These are phyloP conservation scores for Plodia interpunctella DNA, from an alignment of 1,140 invertebrate species.

Conservation along the genomic window DNA sequence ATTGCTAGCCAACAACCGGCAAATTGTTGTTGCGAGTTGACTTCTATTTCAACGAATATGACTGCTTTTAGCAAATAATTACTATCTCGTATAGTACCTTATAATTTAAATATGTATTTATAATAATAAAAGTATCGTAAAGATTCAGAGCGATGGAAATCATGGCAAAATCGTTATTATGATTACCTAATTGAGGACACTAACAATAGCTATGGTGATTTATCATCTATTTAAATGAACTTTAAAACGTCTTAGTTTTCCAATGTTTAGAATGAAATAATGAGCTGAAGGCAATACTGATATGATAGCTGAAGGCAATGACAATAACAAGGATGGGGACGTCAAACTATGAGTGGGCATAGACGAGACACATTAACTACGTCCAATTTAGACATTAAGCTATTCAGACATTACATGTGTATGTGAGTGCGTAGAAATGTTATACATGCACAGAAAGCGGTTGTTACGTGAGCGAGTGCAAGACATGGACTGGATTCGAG, in stretches of 20 bases:
- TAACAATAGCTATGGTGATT: too few species aligned
- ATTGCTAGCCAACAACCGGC: constrained; percentile 56
- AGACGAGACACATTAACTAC: not conserved
- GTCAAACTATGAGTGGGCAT: not conserved
- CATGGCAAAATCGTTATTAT: too few species aligned
- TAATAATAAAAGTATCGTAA: too few species aligned
- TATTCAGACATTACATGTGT: not conserved
- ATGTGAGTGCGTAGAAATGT: constrained; percentile 26
- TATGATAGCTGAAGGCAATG: too few species aligned
- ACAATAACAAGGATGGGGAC: not conserved
- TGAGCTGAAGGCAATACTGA: too few species aligned
- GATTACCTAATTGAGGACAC: too few species aligned
- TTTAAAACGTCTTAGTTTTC: too few species aligned
- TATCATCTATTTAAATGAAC: too few species aligned
- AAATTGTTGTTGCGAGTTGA: constrained; percentile 43
- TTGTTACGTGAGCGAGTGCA: constrained; percentile 63
- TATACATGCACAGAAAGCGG: constrained; percentile 39
- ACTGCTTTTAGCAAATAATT: not conserved
- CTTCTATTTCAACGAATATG: constrained; percentile 11
- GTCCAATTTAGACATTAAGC: not conserved
- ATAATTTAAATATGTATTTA: too few species aligned
- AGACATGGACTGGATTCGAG: constrained; percentile 66
- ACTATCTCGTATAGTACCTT: too few species aligned
- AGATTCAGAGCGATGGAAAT: too few species aligned
- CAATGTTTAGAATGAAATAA: too few species aligned